Evolutionary conservation across 2,797 vertebrate species (phyloP).

Genomic region (Chaetophractus vellerosus): DNA sequence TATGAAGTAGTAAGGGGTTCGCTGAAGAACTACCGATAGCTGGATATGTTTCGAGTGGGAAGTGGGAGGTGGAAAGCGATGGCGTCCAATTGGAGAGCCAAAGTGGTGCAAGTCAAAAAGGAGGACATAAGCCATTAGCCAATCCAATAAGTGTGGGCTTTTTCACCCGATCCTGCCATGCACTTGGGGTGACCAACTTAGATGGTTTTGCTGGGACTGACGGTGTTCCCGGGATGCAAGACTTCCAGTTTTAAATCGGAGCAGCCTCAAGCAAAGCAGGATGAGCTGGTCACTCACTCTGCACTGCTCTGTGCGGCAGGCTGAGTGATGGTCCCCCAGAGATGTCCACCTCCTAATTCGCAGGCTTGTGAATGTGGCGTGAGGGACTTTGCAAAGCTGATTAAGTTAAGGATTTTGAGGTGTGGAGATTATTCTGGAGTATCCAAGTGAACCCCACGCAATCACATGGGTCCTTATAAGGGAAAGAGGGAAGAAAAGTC

Average conservation of each 20-base stretch:
- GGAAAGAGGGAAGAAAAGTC: no score
- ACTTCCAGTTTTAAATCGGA: background rate
- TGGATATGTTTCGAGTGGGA: background rate
- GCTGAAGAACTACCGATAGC: no score
- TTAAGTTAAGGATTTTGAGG: background rate
- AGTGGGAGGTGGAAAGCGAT: no score
- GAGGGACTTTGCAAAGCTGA: background rate
- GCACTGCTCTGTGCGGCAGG: rapidly evolving
- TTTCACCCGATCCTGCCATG: background rate
- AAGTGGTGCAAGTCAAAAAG: background rate
- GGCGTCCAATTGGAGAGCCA: background rate
- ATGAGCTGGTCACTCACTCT: rapidly evolving
- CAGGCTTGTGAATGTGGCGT: background rate
- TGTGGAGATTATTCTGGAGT: background rate
- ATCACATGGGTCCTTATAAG: background rate
- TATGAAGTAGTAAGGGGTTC: no score
- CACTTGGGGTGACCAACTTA: no score
- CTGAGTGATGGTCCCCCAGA: background rate
- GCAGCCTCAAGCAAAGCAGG: background rate
- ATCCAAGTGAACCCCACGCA: rapidly evolving
- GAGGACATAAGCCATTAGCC: background rate
- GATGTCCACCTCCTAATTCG: no score
- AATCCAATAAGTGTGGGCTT: background rate
- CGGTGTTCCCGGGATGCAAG: background rate
- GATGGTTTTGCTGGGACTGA: background rate